Base-by-base conservation (phyloP, 2,888 invertebrate species). In the Crematogaster levior region DNA sequence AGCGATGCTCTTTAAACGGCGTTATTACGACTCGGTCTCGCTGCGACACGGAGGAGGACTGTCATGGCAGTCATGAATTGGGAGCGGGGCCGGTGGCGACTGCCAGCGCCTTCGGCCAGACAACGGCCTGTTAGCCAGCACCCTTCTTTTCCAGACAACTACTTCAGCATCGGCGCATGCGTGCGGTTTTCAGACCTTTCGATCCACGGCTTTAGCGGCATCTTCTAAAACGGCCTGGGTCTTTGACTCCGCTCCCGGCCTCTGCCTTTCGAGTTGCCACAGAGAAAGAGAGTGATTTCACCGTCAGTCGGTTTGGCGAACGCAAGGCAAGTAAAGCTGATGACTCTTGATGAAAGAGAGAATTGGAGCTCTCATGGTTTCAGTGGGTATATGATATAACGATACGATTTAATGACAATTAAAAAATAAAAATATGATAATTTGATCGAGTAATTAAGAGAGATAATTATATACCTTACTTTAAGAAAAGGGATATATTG, bases 61-160 rank as follows among this genome's bases (percentile, higher is more conserved):
- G 88, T 90, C 91, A 91, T 91, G 91, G 90, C 90, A 91, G 91
- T 65, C 61, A 66, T 98, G 98, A 99, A 94, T 99, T 99, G 58
- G 68, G 21, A 85, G 86, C 86, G 81, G 79, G 72, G 84, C 85
- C 85, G 79, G 85, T 86, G 84, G 85, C 90, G 85, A 90, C 90
- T 86, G 84, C 89, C 88, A 86, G 86, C 84, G 88, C 84, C 85
- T 70, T 75, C 70, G 74, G 56, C 82, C 48, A 81, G 86, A 90
- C 83, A 85, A 74, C 72, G 81, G 79, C 83, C 65, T 82, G 79
- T 74, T 72, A 65, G 84, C 81, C 85, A 86, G 87, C 90, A 85
- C 89, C 85, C 89, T 89, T 85, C 84, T 85, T 77, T 60, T 74
- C 86, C 79, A 61, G 56, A 65, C 53, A 48, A 60, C 21, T 37